phyloP scores from a whole-genome alignment of 2,113 vertebrate species.

The Recurvirostra avosetta region DNA sequence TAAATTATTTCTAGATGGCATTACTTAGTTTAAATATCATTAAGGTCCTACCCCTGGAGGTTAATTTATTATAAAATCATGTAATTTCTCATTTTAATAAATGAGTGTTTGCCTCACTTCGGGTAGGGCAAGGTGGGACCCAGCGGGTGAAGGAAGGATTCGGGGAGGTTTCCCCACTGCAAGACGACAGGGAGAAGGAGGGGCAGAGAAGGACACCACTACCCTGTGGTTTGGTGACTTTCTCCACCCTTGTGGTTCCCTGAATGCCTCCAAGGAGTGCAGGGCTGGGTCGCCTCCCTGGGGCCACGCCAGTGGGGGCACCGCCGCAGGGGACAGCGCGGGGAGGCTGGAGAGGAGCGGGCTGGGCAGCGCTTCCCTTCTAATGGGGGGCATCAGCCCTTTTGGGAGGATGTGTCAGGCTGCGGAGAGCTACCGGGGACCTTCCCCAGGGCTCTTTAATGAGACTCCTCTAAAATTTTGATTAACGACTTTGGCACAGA shows the following conservation, averaged over 20 bases:
- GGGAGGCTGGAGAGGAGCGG: background rate
- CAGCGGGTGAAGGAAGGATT: background rate
- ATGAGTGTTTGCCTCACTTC: background rate
- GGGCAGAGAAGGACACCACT: rapidly evolving
- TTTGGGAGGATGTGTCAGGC: background rate
- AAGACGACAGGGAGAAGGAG: background rate
- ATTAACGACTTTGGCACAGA: background rate
- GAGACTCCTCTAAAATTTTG: background rate
- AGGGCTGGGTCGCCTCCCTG: rapidly evolving
- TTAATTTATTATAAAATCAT: slow-evolving; percentile 9
- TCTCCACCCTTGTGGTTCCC: rapidly evolving
- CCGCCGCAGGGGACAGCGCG: rapidly evolving
- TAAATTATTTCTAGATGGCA: background rate
- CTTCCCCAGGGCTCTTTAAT: background rate
- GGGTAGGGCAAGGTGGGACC: background rate
- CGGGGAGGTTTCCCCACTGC: background rate
- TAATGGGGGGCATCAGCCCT: background rate
- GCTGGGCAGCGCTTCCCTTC: background rate
- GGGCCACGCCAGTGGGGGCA: rapidly evolving
- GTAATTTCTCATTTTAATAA: background rate
- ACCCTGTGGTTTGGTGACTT: background rate
- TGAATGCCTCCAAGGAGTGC: rapidly evolving
- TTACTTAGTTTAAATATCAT: background rate
- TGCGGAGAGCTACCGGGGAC: no score
- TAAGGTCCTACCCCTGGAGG: background rate